phyloP scores from a whole-genome alignment of 1,140 invertebrate species.

The Tetramorium parvispinum region DNA sequence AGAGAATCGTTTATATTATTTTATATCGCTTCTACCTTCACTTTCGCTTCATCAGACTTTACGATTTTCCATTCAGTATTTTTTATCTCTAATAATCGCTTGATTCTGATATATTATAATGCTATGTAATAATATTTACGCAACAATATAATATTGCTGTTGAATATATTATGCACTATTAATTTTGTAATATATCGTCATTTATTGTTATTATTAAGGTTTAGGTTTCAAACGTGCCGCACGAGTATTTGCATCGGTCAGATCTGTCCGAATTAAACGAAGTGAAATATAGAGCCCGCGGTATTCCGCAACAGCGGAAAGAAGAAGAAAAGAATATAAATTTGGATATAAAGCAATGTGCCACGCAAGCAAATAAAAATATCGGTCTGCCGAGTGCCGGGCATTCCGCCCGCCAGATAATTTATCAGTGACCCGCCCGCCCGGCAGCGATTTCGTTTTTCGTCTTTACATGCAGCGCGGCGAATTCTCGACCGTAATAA shows the following conservation, averaged over 20 bases:
- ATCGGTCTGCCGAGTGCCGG: conserved; percentile 27
- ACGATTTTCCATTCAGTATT: background rate
- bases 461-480: conserved; percentile 36
- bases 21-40: background rate
- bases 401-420: conserved; percentile 16
- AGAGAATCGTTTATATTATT: conserved; percentile 21
- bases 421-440: conserved; percentile 31
- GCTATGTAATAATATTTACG: background rate
- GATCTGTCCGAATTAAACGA: conserved; percentile 27
- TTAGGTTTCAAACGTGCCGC: background rate
- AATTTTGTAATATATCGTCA: background rate
- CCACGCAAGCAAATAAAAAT: conserved; percentile 54
- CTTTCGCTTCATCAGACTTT: background rate
- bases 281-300: background rate
- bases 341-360: conserved; percentile 53
- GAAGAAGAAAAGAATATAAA: conserved; percentile 3
- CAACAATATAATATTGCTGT: background rate
- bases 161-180: background rate
- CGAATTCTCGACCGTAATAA: conserved; percentile 43
- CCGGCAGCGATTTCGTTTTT: conserved; percentile 42
- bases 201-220: background rate
- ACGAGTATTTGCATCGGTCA: background rate
- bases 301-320: conserved; percentile 3
- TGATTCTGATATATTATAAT: background rate
- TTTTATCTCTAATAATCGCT: background rate